These are phyloP conservation scores for Zootermopsis nevadensis DNA, from an alignment of 2,888 invertebrate genomes.

Conservation along the genomic window DNA sequence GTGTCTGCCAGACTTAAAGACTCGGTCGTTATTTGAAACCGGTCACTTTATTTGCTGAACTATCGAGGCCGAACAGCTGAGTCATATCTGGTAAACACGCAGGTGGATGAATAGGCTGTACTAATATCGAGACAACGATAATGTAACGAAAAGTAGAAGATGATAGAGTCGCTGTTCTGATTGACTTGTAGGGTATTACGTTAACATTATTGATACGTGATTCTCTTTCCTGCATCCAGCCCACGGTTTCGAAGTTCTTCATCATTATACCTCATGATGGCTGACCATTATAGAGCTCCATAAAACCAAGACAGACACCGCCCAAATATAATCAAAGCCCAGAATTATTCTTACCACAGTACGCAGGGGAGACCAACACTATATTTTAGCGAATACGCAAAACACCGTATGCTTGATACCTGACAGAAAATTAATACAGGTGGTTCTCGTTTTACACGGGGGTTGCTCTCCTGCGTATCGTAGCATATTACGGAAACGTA, in stretches of 20 bases:
- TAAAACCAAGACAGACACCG: not conserved
- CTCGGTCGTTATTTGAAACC: too few species aligned
- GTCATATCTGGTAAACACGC: not conserved
- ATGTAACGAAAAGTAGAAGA: not conserved
- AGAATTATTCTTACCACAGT: not conserved
- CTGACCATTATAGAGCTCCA: not conserved
- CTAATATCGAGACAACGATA: not conserved
- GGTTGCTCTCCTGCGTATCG: too few species aligned
- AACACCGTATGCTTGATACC: too few species aligned
- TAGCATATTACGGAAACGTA: too few species aligned
- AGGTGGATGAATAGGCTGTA: not conserved
- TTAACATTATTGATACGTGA: conserved; percentile 10
- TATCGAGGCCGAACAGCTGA: too few species aligned
- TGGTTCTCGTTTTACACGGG: too few species aligned
- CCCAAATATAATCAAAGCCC: not conserved
- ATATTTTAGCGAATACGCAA: not conserved
- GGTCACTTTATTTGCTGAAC: too few species aligned
- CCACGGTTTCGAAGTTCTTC: not conserved
- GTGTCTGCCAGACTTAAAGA: too few species aligned
- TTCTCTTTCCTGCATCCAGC: not conserved
- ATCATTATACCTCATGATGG: not conserved
- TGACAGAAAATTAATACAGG: too few species aligned
- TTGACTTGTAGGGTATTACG: conserved; percentile 13
- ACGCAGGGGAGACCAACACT: not conserved
- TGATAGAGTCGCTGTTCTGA: conserved; percentile 2